These are phyloP conservation scores for Cotesia typhae DNA, from an alignment of 1,140 invertebrate species.

Conservation along the genomic window DNA sequence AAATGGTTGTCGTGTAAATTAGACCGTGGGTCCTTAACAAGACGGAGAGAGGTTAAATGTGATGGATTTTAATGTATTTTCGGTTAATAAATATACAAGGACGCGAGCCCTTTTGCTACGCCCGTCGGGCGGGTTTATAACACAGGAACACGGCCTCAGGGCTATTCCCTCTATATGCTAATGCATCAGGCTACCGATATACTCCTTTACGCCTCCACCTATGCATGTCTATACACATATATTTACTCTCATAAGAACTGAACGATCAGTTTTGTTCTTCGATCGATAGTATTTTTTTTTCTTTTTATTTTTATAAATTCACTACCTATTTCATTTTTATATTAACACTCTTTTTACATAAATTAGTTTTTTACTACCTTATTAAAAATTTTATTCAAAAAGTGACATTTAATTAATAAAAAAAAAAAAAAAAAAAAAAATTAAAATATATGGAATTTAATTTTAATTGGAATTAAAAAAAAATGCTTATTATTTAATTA, in stretches of 20 bases:
- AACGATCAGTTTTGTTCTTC: neutral
- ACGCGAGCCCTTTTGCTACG: constrained; percentile 24
- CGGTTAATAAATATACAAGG: constrained; percentile 59
- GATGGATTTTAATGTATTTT: constrained; percentile 55
- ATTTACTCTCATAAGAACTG: neutral
- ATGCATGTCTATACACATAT: neutral
- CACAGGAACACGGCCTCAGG: constrained; percentile 46
- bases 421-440: too few species aligned
- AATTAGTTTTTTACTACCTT: too few species aligned
- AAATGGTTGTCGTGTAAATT: constrained; percentile 17
- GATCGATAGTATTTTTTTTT: constrained; percentile 1
- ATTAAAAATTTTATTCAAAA: too few species aligned
- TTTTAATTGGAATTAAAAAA: too few species aligned
- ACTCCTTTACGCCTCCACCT: constrained; percentile 56
- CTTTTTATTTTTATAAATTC: constrained; percentile 2
- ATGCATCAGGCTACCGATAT: constrained; percentile 59
- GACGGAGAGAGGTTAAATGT: constrained; percentile 41
- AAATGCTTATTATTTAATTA: neutral
- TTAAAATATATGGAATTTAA: too few species aligned
- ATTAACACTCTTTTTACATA: too few species aligned
- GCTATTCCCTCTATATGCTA: constrained; percentile 65
- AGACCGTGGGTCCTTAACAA: constrained; percentile 36
- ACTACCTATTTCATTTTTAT: too few species aligned
- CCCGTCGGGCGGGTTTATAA: constrained; percentile 45
- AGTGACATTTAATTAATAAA: too few species aligned